Conservation (phyloP, 2,797 vertebrate genomes). For the Chanos chanos region DNA sequence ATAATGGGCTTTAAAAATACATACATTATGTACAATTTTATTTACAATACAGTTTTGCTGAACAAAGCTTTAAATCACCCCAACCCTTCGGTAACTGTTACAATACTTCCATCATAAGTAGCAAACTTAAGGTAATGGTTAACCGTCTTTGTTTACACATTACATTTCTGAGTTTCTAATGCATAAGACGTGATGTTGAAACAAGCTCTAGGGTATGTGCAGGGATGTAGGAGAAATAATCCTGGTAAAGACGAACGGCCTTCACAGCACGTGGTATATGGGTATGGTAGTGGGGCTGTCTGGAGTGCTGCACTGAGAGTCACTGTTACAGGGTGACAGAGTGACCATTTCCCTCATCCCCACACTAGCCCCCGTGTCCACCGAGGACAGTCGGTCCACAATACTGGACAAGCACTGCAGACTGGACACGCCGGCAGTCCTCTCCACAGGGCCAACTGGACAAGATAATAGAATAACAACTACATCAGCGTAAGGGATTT, state of each 20-base stretch:
- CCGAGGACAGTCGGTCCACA: slow-evolving; percentile 88
- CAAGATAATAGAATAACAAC: neutral
- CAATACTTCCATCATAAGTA: too few relatives aligned
- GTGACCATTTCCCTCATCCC: slow-evolving; percentile 64
- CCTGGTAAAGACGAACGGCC: too few relatives aligned
- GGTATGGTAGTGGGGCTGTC: slow-evolving; percentile 77
- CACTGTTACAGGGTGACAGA: slow-evolving; percentile 73
- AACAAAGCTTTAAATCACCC: too few relatives aligned
- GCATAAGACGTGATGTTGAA: too few relatives aligned
- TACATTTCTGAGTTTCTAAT: too few relatives aligned
- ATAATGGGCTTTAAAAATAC: slow-evolving; percentile 69
- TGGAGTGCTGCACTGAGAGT: slow-evolving; percentile 82
- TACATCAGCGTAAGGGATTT: neutral
- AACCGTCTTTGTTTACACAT: too few relatives aligned
- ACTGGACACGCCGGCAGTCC: slow-evolving; percentile 79
- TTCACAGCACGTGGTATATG: slow-evolving; percentile 93
- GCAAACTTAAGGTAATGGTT: too few relatives aligned
- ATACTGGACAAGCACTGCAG: slow-evolving; percentile 95
- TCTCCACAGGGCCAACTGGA: slow-evolving; percentile 69
- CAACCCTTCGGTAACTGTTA: too few relatives aligned
- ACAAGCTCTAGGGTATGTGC: too few relatives aligned
- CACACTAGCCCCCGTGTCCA: slow-evolving; percentile 65
- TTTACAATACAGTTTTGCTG: slow-evolving; percentile 59
- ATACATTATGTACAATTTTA: slow-evolving; percentile 75
- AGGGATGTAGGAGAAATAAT: too few relatives aligned